Conservation (phyloP, 2,888 invertebrate genomes). For the Spodoptera picta region DNA sequence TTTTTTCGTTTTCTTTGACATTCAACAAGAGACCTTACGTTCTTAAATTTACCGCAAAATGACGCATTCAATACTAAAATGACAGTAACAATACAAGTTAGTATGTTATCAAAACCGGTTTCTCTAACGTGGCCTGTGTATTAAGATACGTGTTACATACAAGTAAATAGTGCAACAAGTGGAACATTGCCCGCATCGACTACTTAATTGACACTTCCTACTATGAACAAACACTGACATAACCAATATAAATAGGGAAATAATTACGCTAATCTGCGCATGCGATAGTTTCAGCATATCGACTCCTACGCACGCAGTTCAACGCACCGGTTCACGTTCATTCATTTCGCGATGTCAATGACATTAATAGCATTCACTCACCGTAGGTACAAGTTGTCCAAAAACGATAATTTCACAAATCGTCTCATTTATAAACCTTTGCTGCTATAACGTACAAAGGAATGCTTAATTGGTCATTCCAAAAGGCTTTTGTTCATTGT, state of each 20-base stretch:
- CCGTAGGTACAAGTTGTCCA: constrained; percentile 20
- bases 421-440: constrained; percentile 30
- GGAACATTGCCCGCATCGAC: constrained; percentile 36
- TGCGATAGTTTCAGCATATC: constrained; percentile 31
- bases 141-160: constrained; percentile 21
- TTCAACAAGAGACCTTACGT: constrained; percentile 21
- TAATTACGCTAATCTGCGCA: constrained; percentile 26
- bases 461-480: constrained; percentile 26
- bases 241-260: constrained; percentile 43
- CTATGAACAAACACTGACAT: constrained; percentile 28
- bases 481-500: constrained; percentile 20
- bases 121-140: constrained; percentile 38
- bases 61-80: constrained; percentile 7
- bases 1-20: constrained; percentile 26
- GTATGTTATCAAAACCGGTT: constrained; percentile 47
- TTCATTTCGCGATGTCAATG: constrained; percentile 52
- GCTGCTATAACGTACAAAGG: constrained; percentile 10
- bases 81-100: constrained; percentile 8
- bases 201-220: constrained; percentile 34
- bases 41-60: constrained; percentile 28
- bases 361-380: constrained; percentile 34
- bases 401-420: constrained; percentile 22
- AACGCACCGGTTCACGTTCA: constrained; percentile 32
- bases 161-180: constrained; percentile 50
- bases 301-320: constrained; percentile 51